Conservation (phyloP, 2,797 vertebrate species). For the Oryzias dopingdopingensis region DNA sequence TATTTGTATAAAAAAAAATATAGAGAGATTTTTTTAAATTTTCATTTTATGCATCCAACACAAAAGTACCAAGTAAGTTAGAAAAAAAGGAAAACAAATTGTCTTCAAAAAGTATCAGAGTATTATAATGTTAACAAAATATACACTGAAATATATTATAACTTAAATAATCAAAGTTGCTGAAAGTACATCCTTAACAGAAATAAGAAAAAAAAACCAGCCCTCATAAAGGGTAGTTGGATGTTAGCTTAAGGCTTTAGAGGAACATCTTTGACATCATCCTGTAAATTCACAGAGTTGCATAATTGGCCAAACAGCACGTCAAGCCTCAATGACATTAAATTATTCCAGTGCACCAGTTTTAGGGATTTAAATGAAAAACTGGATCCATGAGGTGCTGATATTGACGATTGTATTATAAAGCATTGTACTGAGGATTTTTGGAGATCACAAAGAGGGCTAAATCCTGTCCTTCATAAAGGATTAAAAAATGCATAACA, state of each 20-base stretch:
- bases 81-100: constrained; percentile 15
- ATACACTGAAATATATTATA: constrained; percentile 42
- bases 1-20: neutral
- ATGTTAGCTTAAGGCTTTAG: constrained; percentile 25
- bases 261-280: constrained; percentile 19
- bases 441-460: constrained; percentile 36
- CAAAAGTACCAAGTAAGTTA: constrained; percentile 43
- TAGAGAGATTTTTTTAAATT: too few relatives aligned
- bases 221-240: constrained; percentile 1
- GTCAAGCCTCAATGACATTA: constrained; percentile 42
- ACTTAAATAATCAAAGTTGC: constrained; percentile 35
- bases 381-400: constrained; percentile 45
- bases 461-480: constrained; percentile 32
- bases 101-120: constrained; percentile 22
- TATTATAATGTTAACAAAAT: constrained; percentile 29
- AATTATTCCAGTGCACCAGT: constrained; percentile 41
- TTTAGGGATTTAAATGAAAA: constrained; percentile 31
- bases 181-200: constrained; percentile 21
- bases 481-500: constrained; percentile 41
- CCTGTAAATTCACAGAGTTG: constrained; percentile 16
- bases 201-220: neutral
- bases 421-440: constrained; percentile 44
- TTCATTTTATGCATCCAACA: constrained; percentile 11
- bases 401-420: constrained; percentile 21
- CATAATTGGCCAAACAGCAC: constrained; percentile 13